phyloP scores from a whole-genome alignment of 2,113 vertebrate species.

The Scophthalmus maximus region DNA sequence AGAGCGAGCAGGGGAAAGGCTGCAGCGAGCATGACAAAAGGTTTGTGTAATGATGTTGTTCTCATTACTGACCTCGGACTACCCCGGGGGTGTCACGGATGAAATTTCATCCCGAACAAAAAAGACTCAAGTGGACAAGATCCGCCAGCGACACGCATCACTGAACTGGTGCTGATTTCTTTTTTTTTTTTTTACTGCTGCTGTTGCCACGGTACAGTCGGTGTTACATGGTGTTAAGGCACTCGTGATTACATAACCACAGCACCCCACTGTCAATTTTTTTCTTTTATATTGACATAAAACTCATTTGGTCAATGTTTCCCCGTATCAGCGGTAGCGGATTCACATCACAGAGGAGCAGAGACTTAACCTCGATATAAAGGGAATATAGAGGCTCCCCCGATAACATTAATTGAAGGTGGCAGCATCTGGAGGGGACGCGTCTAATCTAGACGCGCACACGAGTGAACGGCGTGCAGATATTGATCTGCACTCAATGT shows the following conservation, averaged over 20 bases:
- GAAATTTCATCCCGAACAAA: constrained; percentile 32
- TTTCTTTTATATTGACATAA: background rate
- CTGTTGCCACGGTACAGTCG: constrained; percentile 4
- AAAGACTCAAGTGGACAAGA: constrained; percentile 14
- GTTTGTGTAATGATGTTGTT: constrained; percentile 51
- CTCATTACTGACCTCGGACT: constrained; percentile 55
- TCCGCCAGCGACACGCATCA: background rate
- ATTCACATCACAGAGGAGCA: background rate
- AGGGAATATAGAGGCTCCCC: background rate
- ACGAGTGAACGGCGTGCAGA: background rate
- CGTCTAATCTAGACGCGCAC: background rate
- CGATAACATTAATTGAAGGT: background rate
- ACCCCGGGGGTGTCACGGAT: constrained; percentile 17
- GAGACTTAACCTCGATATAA: background rate
- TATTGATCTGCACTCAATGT: background rate
- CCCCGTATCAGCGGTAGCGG: background rate
- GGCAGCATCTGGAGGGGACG: background rate
- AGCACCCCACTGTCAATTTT: background rate
- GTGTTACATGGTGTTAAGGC: background rate
- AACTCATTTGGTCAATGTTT: background rate
- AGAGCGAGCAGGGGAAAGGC: constrained; percentile 20
- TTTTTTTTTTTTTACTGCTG: no score
- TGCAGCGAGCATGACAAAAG: constrained; percentile 50
- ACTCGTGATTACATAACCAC: background rate
- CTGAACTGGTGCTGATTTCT: constrained; percentile 2